Conservation (phyloP, 2,113 vertebrate species). For the Perca schrenkii region DNA sequence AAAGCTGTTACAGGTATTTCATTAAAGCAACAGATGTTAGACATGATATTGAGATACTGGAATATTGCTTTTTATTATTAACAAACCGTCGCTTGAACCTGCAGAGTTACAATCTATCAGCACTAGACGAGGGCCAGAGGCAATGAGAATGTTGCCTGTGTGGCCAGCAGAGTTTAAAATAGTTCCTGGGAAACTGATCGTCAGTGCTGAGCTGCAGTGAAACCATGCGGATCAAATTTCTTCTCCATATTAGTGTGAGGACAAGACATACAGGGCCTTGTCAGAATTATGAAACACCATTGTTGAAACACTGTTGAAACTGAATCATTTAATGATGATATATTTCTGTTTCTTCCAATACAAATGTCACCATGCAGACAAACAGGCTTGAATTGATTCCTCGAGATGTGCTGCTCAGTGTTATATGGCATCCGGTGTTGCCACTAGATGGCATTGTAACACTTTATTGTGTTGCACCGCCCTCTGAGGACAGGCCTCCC, state of each 20-base stretch:
- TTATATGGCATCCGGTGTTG: neutral
- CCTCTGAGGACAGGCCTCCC: slow-evolving; percentile 29
- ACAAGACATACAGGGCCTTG: slow-evolving; percentile 21
- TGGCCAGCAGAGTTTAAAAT: slow-evolving; percentile 70
- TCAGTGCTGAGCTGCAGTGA: slow-evolving; percentile 51
- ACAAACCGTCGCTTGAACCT: slow-evolving; percentile 7
- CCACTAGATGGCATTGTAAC: slow-evolving; percentile 80
- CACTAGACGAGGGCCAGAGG: slow-evolving; percentile 12
- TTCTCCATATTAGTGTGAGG: slow-evolving; percentile 28
- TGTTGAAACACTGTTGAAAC: slow-evolving; percentile 11
- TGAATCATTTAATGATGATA: neutral
- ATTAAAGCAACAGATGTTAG: neutral
- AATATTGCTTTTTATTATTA: slow-evolving; percentile 10
- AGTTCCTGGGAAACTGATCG: slow-evolving; percentile 66
- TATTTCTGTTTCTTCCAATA: neutral
- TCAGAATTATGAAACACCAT: slow-evolving; percentile 26
- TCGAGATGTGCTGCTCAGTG: neutral
- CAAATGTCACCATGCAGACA: neutral
- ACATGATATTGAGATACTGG: neutral
- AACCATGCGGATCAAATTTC: slow-evolving; percentile 59
- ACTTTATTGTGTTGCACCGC: slow-evolving; percentile 46
- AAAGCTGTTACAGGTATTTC: neutral
- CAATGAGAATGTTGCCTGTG: slow-evolving; percentile 4
- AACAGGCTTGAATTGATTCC: neutral
- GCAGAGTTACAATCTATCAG: slow-evolving; percentile 33